Conservation (phyloP, 2,113 vertebrate species). For the Pomatostomus ruficeps region DNA sequence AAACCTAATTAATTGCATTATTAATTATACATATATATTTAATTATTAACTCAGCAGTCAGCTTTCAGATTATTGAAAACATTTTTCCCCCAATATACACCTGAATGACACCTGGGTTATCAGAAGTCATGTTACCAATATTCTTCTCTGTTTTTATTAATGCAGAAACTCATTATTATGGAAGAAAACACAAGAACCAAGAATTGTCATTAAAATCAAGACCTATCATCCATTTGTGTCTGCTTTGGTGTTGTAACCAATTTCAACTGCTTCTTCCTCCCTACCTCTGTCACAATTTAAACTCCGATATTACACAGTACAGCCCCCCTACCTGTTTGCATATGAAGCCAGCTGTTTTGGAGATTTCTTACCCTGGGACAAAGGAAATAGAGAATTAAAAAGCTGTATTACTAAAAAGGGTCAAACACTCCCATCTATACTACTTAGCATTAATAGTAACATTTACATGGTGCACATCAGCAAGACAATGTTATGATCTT, state of each 20-base stretch:
- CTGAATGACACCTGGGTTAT: background rate
- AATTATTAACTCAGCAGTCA: background rate
- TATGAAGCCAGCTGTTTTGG: conserved; percentile 78
- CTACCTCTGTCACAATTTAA: background rate
- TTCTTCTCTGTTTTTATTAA: background rate
- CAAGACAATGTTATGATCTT: background rate
- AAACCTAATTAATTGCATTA: background rate
- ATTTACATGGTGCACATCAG: background rate
- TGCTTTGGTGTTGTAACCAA: background rate
- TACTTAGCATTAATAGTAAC: background rate
- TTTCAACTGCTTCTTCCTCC: background rate
- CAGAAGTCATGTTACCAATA: background rate
- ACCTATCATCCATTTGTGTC: background rate
- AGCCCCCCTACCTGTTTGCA: conserved; percentile 69
- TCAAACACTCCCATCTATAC: background rate
- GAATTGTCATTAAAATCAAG: background rate
- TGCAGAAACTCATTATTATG: background rate
- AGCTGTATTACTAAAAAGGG: background rate
- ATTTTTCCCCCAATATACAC: background rate
- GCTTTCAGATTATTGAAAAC: background rate
- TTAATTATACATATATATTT: background rate
- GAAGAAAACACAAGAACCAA: background rate
- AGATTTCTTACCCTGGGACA: conserved; percentile 76
- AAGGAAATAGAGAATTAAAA: background rate
- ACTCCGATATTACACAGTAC: background rate